A percentile compares a stretch with the other conserved stretches of the same genome.
Evolutionary conservation across 2,113 vertebrate genomes (phyloP).

Genomic region (Raphicerus campestris): DNA sequence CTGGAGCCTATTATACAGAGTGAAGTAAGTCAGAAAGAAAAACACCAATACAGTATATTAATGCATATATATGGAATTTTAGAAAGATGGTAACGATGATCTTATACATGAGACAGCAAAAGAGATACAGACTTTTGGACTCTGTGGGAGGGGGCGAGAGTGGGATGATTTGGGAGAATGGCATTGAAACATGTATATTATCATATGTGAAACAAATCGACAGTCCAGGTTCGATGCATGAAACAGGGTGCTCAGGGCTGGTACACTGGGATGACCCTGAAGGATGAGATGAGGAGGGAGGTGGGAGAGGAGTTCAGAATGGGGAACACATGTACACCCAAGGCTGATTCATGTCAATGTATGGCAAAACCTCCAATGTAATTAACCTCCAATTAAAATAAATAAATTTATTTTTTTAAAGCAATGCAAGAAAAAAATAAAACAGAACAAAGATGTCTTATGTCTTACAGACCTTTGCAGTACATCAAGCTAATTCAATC

Average conservation of each 20-base stretch:
- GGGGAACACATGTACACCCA: background rate
- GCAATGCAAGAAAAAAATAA: background rate
- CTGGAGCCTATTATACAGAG: background rate
- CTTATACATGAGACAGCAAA: background rate
- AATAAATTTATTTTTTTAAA: background rate
- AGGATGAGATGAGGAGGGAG: background rate
- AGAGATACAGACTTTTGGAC: background rate
- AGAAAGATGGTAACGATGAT: background rate
- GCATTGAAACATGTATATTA: background rate
- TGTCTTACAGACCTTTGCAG: background rate
- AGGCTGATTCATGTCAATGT: background rate
- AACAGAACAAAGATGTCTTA: background rate
- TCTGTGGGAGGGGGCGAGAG: background rate
- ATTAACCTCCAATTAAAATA: background rate
- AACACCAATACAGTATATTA: background rate
- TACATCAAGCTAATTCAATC: background rate
- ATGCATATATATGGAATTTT: background rate
- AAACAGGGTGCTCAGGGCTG: background rate
- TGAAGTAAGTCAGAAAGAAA: background rate
- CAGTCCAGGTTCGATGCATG: background rate
- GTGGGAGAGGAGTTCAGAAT: background rate
- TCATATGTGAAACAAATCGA: rapidly evolving
- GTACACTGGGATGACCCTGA: background rate
- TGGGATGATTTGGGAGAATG: background rate
- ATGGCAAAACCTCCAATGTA: background rate